Evolutionary conservation across 1,140 invertebrate species (phyloP), one percentile per base, ranked within the genome.

Genomic region (Tetraneura akinire): DNA sequence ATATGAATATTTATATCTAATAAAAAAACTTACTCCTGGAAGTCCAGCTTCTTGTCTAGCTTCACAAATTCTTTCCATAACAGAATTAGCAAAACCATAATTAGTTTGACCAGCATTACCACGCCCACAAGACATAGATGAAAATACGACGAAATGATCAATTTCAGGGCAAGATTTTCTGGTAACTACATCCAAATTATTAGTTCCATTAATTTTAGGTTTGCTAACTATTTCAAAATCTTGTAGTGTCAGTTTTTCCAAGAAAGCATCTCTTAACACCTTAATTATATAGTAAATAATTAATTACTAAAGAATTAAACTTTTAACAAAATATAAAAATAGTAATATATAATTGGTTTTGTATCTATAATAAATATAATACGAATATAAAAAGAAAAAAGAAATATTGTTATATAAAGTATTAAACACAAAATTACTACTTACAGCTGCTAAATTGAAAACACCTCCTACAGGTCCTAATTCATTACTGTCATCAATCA

Each of bases 31-130:
- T 26, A 57, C 53, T 9, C 53, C 53, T 16, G 29, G 92, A 55
- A 96, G 86, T 21, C 92, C 94, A 84, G 91, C 90, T 18, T 88
- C 87, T 84, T 92, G 91, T 80, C 97, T 89, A 71, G 91, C 88
- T 87, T 98, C 96, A 83, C 93, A 92, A 51, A 98, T 92, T 71
- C 96, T 90, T 86, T 98, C 97, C 96, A 98, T 98, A 9, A 92
- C 92, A 0, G 96, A 97, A 86, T 99, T 99, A 32, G 96, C 96
- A 82, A 94, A 89, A 74, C 96, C 97, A 85, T 99, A 99, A 87
- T 98, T 99, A 21, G 91, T 90, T 87, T 99, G 97, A 3, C 97
- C 97, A 80, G 91, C 89, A 86, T 98, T 98, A 80, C 97, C 97
- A 78, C 95, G 90, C 10, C 96, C 97, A 86, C 96, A 96, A 14